Evolutionary conservation across 92 coral and sea anemone genomes (phyloP), one percentile per base, ranked within the genome.

Genomic region (Meandrina meandrites): DNA sequence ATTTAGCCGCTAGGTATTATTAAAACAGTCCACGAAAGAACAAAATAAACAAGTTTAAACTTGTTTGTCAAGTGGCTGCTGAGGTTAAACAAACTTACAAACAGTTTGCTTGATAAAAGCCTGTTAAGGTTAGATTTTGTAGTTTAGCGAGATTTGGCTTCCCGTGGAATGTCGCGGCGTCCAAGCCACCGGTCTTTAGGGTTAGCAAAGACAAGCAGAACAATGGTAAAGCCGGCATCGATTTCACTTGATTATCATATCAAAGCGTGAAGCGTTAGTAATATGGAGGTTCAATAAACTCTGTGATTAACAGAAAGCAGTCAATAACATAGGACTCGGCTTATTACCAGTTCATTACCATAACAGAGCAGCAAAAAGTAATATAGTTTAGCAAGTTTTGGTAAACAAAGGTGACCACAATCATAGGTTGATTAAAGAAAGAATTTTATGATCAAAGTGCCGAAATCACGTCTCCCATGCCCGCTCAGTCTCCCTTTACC

Each of bases 311-410:
- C 90, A 87, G 91, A 90, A 62, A 81, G 68, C 82, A 82, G 88
- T 75, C 75, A 90, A 90, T 83, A 87, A 81, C 83, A 77, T 73
- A 58, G 86, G 86, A 45, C 90, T 80, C 81, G 82, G 50, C 90
- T 83, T 87, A 87, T 90, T 90, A 87, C 87, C 93, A 66, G 76
- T 48, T 85, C 87, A 91, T 93, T 93, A 93, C 70, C 94, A 93
- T 91, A 91, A 93, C 94, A 91, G 84, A 85, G 88, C 40, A 62
- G 18, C 22, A 50, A 79, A 58, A 91, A 89, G 89, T 84, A 83
- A 89, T 91, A 86, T 80, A 68, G 83, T 81, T 87, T 88, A 83
- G 94, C 85, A 76, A 74, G 86, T 79, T 89, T 75, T 75, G 47
- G 88, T 71, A 91, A 91, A 93, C 92, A 93, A 93, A 91, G 89